A percentile compares a stretch with the other conserved stretches of the same genome.
Conservation (phyloP, 2,888 invertebrate genomes). For the Xylophagus ater region DNA sequence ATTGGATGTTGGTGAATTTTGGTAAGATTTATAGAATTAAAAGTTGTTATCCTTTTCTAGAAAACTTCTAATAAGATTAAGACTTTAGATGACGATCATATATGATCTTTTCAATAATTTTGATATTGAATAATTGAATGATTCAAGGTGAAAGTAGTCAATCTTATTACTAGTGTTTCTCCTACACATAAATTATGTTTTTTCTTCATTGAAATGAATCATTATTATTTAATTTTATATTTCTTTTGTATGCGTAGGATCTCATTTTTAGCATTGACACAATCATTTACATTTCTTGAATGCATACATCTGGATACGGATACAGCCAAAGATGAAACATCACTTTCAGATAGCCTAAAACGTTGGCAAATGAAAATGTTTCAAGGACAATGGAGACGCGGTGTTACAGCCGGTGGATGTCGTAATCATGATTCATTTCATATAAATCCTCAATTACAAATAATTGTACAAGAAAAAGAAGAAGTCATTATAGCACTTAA, state of each 20-base stretch:
- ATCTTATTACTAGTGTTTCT: too few species aligned
- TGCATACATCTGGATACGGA: conserved; percentile 78
- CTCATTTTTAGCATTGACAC: conserved; percentile 69
- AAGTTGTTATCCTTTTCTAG: too few species aligned
- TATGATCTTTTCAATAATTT: too few species aligned
- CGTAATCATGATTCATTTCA: conserved; percentile 85
- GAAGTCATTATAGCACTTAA: conserved; percentile 76
- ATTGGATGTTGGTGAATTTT: conserved; percentile 61
- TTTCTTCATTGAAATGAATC: neutral
- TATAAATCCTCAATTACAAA: conserved; percentile 80
- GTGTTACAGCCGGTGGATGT: conserved; percentile 83
- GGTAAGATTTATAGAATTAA: too few species aligned
- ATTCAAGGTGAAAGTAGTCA: too few species aligned
- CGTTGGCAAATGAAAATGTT: conserved; percentile 83
- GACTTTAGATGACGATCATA: too few species aligned
- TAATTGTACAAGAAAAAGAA: conserved; percentile 67
- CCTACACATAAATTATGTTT: too few species aligned
- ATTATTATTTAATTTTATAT: neutral
- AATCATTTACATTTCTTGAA: conserved; percentile 71
- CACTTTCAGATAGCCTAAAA: conserved; percentile 56
- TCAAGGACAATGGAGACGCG: conserved; percentile 76
- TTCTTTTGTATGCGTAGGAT: conserved; percentile 46
- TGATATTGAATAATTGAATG: too few species aligned
- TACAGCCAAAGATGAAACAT: conserved; percentile 74
- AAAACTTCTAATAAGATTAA: too few species aligned